A percentile compares a stretch with the other conserved stretches of the same genome.
phyloP scores from a whole-genome alignment of 2,797 vertebrate genomes.

The Crocidura indochinensis region DNA sequence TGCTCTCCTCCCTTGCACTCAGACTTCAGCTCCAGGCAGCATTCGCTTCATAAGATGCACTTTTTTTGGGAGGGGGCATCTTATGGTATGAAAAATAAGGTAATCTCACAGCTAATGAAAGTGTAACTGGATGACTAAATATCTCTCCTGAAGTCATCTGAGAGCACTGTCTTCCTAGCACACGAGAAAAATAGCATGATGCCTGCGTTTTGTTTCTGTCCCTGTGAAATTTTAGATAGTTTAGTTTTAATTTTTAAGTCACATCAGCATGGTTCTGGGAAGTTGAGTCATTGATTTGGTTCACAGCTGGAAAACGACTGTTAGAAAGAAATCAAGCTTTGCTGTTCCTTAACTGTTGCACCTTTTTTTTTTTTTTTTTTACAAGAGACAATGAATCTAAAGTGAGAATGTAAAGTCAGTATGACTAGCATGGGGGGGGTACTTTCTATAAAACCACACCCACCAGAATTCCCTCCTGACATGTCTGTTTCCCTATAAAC shows the following conservation, averaged over 20 bases:
- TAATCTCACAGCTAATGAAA: background rate
- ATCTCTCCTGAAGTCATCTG: background rate
- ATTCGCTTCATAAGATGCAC: too few species aligned
- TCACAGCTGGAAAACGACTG: background rate
- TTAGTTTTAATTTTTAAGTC: background rate
- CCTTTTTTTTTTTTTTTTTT: too few species aligned
- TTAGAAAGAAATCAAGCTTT: background rate
- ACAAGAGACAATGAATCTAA: background rate
- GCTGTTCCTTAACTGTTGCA: background rate
- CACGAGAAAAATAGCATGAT: background rate
- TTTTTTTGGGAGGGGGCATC: too few species aligned
- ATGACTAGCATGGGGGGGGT: background rate
- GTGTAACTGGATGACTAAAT: background rate
- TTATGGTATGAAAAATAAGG: too few species aligned
- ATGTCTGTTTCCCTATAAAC: background rate
- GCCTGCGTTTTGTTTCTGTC: constrained; percentile 11
- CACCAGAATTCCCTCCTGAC: background rate
- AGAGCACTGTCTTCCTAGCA: background rate
- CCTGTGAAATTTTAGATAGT: background rate
- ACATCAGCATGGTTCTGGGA: background rate
- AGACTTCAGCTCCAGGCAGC: too few species aligned
- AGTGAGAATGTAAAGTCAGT: background rate
- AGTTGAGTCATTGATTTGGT: background rate
- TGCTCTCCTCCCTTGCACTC: too few species aligned
- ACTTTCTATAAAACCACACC: background rate